Evolutionary conservation across 1,140 invertebrate species (phyloP).

Genomic region (Drosophila parabipectinata): DNA sequence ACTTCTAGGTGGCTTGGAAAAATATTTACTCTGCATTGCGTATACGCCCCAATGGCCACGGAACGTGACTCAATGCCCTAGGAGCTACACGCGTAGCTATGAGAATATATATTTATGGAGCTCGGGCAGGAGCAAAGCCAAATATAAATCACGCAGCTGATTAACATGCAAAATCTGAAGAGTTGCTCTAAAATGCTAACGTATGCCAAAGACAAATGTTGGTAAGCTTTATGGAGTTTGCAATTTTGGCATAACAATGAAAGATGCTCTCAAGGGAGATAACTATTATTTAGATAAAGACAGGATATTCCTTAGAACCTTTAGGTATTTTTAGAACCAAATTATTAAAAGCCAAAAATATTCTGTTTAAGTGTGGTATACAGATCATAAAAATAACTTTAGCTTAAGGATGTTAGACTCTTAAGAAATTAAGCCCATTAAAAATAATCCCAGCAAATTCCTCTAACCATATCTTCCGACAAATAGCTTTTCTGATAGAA

Average conservation of each 20-base stretch:
- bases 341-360: too few species aligned
- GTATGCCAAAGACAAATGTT: slow-evolving; percentile 23
- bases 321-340: too few species aligned
- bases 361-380: too few species aligned
- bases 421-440: neutral
- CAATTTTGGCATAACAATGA: slow-evolving; percentile 2
- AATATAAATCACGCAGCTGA: slow-evolving; percentile 47
- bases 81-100: slow-evolving; percentile 7
- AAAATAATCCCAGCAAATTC: neutral
- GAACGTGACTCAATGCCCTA: slow-evolving; percentile 36
- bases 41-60: slow-evolving; percentile 38
- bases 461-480: neutral
- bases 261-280: slow-evolving; percentile 1
- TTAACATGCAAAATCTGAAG: slow-evolving; percentile 34
- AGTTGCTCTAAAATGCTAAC: slow-evolving; percentile 27
- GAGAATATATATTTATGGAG: slow-evolving; percentile 40
- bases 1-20: slow-evolving; percentile 11
- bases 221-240: slow-evolving; percentile 44
- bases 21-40: slow-evolving; percentile 38
- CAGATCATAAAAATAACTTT: neutral
- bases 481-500: neutral
- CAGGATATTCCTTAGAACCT: neutral
- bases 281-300: neutral
- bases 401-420: neutral
- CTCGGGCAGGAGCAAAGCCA: slow-evolving; percentile 13